Conservation (phyloP, 2,888 invertebrate genomes). For the Drosophila helvetica region DNA sequence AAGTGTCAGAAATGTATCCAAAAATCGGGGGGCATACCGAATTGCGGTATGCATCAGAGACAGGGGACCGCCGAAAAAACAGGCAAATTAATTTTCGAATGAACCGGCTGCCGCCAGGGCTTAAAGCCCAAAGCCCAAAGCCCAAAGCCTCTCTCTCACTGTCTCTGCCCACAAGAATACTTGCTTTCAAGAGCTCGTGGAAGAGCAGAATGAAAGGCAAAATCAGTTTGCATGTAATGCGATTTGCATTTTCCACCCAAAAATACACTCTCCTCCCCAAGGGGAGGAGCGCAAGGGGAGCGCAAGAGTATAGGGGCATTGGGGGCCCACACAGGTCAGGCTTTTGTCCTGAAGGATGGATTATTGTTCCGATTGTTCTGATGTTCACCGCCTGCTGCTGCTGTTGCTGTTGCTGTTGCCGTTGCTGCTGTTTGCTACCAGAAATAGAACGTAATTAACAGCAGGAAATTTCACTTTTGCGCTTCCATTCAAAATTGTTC, state of each 20-base stretch:
- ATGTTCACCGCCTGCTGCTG: conserved; percentile 22
- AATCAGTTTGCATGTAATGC: conserved; percentile 51
- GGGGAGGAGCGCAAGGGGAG: no score
- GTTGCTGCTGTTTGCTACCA: neutral
- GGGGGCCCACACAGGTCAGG: neutral
- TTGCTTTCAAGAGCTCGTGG: neutral
- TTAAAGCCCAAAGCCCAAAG: conserved; percentile 17
- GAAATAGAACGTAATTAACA: conserved; percentile 55
- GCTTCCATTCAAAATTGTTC: conserved; percentile 25
- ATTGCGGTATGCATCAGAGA: conserved; percentile 33
- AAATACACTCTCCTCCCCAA: neutral
- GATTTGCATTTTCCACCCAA: conserved; percentile 46
- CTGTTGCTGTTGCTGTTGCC: neutral
- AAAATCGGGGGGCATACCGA: conserved; percentile 8
- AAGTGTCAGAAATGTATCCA: conserved; percentile 4
- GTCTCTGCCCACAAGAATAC: neutral
- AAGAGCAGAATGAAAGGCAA: conserved; percentile 13
- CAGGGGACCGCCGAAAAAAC: neutral
- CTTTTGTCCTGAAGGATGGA: conserved; percentile 16
- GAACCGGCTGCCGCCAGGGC: neutral
- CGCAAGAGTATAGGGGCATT: no score
- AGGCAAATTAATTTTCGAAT: conserved; percentile 6
- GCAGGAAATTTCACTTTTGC: conserved; percentile 39
- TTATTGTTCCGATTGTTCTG: conserved; percentile 18
- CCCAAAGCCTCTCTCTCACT: neutral